Evolutionary conservation across 2,113 vertebrate species (phyloP).

Genomic region (Brachionichthys hirsutus): DNA sequence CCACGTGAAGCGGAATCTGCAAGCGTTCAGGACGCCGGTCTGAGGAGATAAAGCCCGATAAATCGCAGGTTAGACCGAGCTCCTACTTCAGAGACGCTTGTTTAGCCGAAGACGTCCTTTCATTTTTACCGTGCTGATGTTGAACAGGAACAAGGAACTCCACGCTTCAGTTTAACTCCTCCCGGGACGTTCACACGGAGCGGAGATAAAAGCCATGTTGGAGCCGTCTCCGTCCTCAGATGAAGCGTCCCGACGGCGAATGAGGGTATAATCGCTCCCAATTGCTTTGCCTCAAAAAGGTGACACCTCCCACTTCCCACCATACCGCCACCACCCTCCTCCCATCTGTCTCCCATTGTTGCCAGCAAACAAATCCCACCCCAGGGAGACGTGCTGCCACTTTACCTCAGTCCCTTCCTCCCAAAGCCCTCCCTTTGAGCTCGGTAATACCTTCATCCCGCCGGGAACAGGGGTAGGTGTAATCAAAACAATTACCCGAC

Average conservation of each 20-base stretch:
- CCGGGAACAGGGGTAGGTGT: conserved; percentile 43
- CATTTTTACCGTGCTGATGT: conserved; percentile 20
- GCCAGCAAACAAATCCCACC: conserved; percentile 54
- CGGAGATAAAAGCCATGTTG: conserved; percentile 54
- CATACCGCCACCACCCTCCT: conserved; percentile 18
- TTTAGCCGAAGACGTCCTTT: conserved; percentile 10
- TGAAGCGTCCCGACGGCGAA: conserved; percentile 46
- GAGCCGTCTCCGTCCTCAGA: conserved; percentile 40
- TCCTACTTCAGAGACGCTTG: no score
- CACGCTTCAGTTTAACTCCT: conserved; percentile 42
- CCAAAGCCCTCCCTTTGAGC: conserved; percentile 39
- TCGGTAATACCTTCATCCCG: conserved; percentile 30
- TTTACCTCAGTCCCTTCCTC: conserved; percentile 36
- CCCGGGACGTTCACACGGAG: conserved; percentile 54
- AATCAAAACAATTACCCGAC: conserved; percentile 68
- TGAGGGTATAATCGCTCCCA: conserved; percentile 63
- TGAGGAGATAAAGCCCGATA: not conserved
- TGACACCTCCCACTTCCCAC: conserved; percentile 23
- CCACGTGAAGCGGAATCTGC: not conserved
- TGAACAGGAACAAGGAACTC: conserved; percentile 22
- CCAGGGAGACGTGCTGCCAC: conserved; percentile 39
- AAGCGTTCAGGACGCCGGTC: not conserved
- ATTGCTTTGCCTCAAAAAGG: conserved; percentile 64
- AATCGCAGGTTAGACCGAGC: no score
- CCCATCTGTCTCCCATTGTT: conserved; percentile 61